These are phyloP conservation scores for Anhinga rufa DNA, from an alignment of 2,113 vertebrate genomes.

Conservation along the genomic window DNA sequence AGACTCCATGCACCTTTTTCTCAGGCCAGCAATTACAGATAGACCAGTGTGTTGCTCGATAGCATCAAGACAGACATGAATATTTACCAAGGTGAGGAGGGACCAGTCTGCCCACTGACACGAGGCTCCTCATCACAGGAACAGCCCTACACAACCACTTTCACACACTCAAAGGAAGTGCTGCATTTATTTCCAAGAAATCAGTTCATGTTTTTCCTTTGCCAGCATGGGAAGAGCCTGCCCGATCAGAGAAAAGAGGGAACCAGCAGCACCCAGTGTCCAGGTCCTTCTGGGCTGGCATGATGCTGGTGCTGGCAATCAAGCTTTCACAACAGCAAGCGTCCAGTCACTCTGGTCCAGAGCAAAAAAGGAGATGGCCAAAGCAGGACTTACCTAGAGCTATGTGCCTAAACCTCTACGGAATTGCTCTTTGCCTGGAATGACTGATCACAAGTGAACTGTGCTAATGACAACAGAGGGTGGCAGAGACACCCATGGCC, in stretches of 20 bases:
- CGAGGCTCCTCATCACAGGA: not conserved
- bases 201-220: not conserved
- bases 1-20: not conserved
- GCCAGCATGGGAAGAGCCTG: not conserved
- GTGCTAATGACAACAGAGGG: not conserved
- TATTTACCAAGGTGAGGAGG: not conserved
- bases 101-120: not conserved
- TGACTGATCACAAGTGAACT: not conserved
- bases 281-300: not conserved
- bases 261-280: not conserved
- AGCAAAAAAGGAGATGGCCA: not conserved
- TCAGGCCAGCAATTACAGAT: not conserved
- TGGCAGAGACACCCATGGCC: not conserved
- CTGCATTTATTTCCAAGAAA: not conserved
- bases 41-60: accelerated
- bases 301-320: not conserved
- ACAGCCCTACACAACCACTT: accelerated
- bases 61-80: not conserved
- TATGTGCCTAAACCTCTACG: not conserved
- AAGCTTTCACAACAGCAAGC: not conserved
- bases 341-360: not conserved
- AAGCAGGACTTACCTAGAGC: not conserved
- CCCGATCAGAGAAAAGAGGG: not conserved
- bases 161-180: not conserved
- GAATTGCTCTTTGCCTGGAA: not conserved